Evolutionary conservation across 35 echinoderm and acorn worm genomes (phyloP).

Genomic region (Holothuria glaberrima): DNA sequence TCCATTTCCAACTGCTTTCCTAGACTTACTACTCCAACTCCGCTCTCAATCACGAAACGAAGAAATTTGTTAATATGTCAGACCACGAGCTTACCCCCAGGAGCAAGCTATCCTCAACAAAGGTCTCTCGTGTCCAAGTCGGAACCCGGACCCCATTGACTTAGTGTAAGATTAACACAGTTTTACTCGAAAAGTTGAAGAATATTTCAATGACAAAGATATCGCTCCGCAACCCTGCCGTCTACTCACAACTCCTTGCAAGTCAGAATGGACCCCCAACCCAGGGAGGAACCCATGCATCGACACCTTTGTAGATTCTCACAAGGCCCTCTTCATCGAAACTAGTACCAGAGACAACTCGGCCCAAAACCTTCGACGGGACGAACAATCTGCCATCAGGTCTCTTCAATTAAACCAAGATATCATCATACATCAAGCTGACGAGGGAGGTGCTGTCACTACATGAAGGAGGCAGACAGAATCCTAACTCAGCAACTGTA

Average conservation of each 20-base stretch:
- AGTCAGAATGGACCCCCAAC: too few relatives aligned
- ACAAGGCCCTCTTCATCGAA: not conserved
- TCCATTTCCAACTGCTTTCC: too few relatives aligned
- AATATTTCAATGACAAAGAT: constrained; percentile 10
- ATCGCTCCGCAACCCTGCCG: not conserved
- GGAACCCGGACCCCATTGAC: not conserved
- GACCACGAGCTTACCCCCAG: not conserved
- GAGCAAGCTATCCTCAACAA: constrained; percentile 17
- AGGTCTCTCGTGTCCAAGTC: constrained; percentile 5
- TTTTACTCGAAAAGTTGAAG: constrained; percentile 24
- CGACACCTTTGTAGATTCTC: not conserved
- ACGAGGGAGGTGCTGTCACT: constrained; percentile 20
- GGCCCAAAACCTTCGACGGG: too few relatives aligned
- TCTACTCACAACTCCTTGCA: not conserved
- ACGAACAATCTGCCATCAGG: not conserved
- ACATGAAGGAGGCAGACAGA: constrained; percentile 20
- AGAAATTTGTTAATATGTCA: constrained; percentile 14
- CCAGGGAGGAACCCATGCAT: not conserved
- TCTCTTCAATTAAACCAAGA: not conserved
- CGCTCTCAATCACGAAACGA: not conserved
- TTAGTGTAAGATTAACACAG: not conserved
- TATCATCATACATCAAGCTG: not conserved
- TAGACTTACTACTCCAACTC: too few relatives aligned
- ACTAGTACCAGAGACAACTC: too few relatives aligned
- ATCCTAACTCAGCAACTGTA: constrained; percentile 8